A percentile compares a stretch with the other conserved stretches of the same genome.
Conservation (phyloP, 1,140 invertebrate genomes). For the Drosophila tani region DNA sequence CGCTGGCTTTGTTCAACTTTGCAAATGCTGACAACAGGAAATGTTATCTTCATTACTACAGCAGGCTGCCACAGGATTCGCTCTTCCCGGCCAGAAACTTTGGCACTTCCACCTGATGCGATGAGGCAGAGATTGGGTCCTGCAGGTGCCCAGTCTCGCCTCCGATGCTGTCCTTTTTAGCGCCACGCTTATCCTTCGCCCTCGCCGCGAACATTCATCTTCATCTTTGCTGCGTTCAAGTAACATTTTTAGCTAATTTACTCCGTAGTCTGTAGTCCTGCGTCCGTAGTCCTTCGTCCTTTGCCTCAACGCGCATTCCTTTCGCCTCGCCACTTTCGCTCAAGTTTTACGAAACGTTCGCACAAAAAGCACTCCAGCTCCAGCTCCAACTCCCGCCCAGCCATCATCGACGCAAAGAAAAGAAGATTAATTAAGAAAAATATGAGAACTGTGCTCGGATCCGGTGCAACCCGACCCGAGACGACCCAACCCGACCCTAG, state of each 20-base stretch:
- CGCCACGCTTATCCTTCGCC: constrained; percentile 18
- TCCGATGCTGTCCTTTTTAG: constrained; percentile 35
- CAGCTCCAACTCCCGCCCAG: neutral
- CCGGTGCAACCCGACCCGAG: constrained; percentile 43
- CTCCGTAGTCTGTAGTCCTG: constrained; percentile 8
- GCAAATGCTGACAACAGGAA: constrained; percentile 75
- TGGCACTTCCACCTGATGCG: constrained; percentile 62
- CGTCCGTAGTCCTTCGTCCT: constrained; percentile 1
- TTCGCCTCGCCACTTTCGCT: constrained; percentile 50
- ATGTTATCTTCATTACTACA: constrained; percentile 79
- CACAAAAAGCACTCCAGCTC: constrained; percentile 28
- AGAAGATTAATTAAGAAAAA: constrained; percentile 79
- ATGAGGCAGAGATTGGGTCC: too few relatives aligned
- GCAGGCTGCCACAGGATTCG: constrained; percentile 3
- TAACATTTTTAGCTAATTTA: constrained; percentile 70
- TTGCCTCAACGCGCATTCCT: constrained; percentile 26
- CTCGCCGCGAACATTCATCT: constrained; percentile 51
- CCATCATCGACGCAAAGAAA: constrained; percentile 53
- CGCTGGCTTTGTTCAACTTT: constrained; percentile 54
- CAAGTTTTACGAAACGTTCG: constrained; percentile 43
- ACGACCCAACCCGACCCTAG: neutral
- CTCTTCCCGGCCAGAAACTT: constrained; percentile 24
- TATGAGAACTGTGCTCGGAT: constrained; percentile 69
- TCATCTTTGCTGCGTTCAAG: constrained; percentile 45
- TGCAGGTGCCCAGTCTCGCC: neutral